Evolutionary conservation across 1,140 invertebrate genomes (phyloP).

Genomic region (Drosophila fuyamai): DNA sequence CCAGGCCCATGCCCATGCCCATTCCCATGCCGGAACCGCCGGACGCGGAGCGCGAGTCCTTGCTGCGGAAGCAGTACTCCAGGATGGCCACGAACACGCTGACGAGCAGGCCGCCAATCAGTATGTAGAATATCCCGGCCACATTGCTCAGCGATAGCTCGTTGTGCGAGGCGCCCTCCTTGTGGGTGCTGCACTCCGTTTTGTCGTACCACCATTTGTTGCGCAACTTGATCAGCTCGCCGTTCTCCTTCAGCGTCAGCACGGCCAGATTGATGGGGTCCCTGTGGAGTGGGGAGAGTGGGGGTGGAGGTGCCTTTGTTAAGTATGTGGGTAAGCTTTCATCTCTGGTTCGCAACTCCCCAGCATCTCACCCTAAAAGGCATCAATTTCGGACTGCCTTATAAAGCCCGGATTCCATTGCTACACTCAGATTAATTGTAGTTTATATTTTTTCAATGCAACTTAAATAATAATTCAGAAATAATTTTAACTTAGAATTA

Average conservation of each 20-base stretch:
- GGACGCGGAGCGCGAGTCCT: slow-evolving; percentile 77
- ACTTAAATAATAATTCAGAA: no score
- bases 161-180: slow-evolving; percentile 91
- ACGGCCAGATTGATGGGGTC: slow-evolving; percentile 96
- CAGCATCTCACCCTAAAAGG: slow-evolving; percentile 8
- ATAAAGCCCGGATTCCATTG: neutral
- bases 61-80: slow-evolving; percentile 96
- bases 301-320: slow-evolving; percentile 26
- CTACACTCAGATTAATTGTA: neutral
- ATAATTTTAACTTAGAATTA: no score
- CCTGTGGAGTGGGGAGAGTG: slow-evolving; percentile 85
- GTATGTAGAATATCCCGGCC: slow-evolving; percentile 99
- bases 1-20: slow-evolving; percentile 73
- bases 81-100: slow-evolving; percentile 95
- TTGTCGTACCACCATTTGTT: slow-evolving; percentile 97
- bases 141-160: slow-evolving; percentile 98
- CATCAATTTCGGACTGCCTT: slow-evolving; percentile 36
- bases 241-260: slow-evolving; percentile 95
- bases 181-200: slow-evolving; percentile 90
- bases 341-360: slow-evolving; percentile 1
- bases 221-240: slow-evolving; percentile 94
- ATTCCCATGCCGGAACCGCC: slow-evolving; percentile 49
- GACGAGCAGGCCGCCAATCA: slow-evolving; percentile 95
- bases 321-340: slow-evolving; percentile 42
- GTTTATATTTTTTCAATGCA: no score